Percentiles rank a stretch among this genome's conserved stretches.
These are phyloP conservation scores for Macaca nemestrina DNA, from an alignment of 2,113 vertebrate species.

Conservation along the genomic window DNA sequence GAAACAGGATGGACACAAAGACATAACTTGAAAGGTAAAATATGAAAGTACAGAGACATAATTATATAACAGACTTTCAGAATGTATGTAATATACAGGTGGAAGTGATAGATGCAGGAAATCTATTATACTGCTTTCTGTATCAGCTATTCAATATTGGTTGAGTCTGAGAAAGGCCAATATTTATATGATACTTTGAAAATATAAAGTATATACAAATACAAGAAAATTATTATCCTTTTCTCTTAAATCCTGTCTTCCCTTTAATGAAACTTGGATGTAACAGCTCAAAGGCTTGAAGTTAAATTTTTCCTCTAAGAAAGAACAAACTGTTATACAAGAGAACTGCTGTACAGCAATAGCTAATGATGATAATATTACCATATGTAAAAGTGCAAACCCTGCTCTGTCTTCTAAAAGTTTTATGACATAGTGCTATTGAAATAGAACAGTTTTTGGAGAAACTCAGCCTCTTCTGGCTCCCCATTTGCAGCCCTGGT, in stretches of 20 bases:
- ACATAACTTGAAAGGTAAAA: constrained; percentile 26
- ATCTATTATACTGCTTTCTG: neutral
- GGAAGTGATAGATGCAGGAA: neutral
- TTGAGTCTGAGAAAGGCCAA: neutral
- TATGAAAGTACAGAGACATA: neutral
- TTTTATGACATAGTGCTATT: neutral
- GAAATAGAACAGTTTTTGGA: neutral
- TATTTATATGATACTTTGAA: neutral
- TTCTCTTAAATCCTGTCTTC: neutral
- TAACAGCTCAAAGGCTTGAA: neutral
- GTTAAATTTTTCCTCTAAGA: neutral
- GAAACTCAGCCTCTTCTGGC: neutral
- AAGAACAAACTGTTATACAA: neutral
- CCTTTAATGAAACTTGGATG: neutral
- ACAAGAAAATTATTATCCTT: neutral
- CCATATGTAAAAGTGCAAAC: neutral
- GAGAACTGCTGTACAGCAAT: neutral
- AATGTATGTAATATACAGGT: neutral
- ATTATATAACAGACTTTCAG: neutral
- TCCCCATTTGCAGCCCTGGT: neutral
- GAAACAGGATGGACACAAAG: neutral
- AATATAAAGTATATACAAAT: neutral
- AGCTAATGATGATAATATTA: neutral
- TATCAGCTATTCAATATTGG: neutral
- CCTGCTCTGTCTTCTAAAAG: neutral